Percentiles rank a stretch among this genome's conserved stretches.
Conservation (phyloP, 2,888 invertebrate species). For the Himalopsyche japonica region DNA sequence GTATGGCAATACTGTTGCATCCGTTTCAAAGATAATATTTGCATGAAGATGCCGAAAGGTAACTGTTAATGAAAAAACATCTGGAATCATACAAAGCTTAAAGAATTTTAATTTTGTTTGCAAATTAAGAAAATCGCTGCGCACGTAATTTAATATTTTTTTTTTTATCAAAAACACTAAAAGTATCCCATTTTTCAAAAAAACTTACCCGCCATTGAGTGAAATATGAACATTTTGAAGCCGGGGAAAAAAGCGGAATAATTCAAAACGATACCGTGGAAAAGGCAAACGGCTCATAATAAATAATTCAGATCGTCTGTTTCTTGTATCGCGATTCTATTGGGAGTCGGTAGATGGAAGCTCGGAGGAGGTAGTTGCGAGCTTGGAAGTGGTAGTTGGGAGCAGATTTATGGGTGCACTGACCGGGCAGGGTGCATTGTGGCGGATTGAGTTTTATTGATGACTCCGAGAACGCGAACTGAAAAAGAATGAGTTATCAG, state of each 20-base stretch:
- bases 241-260: conserved; percentile 6
- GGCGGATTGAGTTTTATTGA: conserved; percentile 9
- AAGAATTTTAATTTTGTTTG: too few species aligned
- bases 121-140: too few species aligned
- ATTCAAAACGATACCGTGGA: conserved; percentile 18
- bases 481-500: neutral
- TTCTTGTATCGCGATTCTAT: conserved; percentile 8
- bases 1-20: too few species aligned
- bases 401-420: neutral
- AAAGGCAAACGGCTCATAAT: conserved; percentile 23
- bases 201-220: neutral
- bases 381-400: neutral
- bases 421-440: conserved; percentile 3
- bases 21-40: too few species aligned
- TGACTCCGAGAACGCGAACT: neutral
- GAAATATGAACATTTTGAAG: neutral
- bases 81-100: too few species aligned
- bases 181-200: neutral
- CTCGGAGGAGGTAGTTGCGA: neutral
- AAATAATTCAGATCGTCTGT: conserved; percentile 25
- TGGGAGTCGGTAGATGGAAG: neutral
- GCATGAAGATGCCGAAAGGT: too few species aligned
- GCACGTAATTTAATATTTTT: too few species aligned
- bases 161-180: too few species aligned
- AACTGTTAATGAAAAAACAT: too few species aligned